Conservation (phyloP, 2,797 vertebrate genomes). For the Microcaecilia unicolor region DNA sequence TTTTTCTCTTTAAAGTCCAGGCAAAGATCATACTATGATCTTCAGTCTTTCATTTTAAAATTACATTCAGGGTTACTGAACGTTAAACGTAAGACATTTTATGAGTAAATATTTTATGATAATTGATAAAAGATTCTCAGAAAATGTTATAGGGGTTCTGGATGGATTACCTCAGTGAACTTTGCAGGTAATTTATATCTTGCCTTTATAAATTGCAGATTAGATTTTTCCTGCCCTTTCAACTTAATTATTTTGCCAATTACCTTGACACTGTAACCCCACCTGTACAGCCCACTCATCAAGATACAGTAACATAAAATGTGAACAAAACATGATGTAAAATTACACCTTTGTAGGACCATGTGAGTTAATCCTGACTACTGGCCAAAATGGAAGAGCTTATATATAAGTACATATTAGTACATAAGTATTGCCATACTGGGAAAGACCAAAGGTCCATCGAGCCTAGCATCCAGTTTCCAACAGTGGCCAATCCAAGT, state of each 20-base stretch:
- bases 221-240: conserved; percentile 9
- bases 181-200: conserved; percentile 9
- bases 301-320: too few relatives aligned
- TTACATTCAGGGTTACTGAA: background rate
- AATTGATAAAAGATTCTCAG: conserved; percentile 2
- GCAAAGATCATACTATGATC: too few relatives aligned
- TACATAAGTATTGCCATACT: too few relatives aligned
- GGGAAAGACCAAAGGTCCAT: too few relatives aligned
- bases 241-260: conserved; percentile 18
- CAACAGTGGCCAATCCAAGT: too few relatives aligned
- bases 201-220: conserved; percentile 11
- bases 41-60: background rate
- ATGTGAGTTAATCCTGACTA: too few relatives aligned
- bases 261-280: background rate
- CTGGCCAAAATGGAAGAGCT: too few relatives aligned
- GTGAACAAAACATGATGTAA: too few relatives aligned
- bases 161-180: conserved; percentile 1
- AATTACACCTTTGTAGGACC: too few relatives aligned
- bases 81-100: conserved; percentile 8
- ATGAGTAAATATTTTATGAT: conserved; percentile 4
- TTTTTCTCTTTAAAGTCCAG: too few relatives aligned
- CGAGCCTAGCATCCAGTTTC: too few relatives aligned
- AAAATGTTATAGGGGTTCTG: background rate
- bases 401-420: too few relatives aligned
- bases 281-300: background rate